Evolutionary conservation across 2,888 invertebrate genomes (phyloP).

Genomic region (Bugulina stolonifera): DNA sequence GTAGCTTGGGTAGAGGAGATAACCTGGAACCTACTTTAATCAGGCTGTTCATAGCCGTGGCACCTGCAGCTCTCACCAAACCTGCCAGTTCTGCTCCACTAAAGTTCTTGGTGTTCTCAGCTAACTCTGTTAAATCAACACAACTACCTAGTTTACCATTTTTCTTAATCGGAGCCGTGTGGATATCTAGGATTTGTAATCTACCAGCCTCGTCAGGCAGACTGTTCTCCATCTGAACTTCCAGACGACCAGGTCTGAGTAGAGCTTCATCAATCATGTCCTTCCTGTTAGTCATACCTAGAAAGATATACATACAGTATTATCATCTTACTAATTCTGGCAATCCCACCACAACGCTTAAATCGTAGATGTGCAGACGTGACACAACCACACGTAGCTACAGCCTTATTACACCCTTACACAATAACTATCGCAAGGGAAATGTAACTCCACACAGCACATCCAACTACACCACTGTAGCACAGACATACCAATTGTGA

Average conservation of each 20-base stretch:
- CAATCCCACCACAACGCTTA: no score
- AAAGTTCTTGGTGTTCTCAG: conserved; percentile 80
- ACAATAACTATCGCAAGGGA: no score
- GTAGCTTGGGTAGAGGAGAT: no score
- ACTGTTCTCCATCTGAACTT: conserved; percentile 64
- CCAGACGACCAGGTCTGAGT: conserved; percentile 88
- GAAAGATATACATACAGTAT: no score
- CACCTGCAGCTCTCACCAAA: conserved; percentile 85
- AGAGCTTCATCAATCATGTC: conserved; percentile 99
- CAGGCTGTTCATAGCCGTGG: conserved; percentile 89
- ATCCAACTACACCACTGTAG: no score
- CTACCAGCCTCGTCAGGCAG: conserved; percentile 90
- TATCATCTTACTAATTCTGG: no score
- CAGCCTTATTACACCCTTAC: no score
- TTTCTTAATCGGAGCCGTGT: conserved; percentile 84
- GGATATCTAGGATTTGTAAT: conserved; percentile 89
- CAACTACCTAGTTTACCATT: conserved; percentile 60
- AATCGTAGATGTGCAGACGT: no score
- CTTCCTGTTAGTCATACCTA: conserved; percentile 63
- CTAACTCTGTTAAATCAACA: conserved; percentile 76
- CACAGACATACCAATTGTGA: conserved; percentile 84
- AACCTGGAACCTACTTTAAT: conserved; percentile 62
- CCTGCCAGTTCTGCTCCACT: conserved; percentile 94
- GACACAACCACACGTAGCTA: no score
- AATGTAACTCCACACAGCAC: no score